These are phyloP conservation scores for Neocloeon triangulifer DNA, from an alignment of 1,140 invertebrate species.

Conservation along the genomic window DNA sequence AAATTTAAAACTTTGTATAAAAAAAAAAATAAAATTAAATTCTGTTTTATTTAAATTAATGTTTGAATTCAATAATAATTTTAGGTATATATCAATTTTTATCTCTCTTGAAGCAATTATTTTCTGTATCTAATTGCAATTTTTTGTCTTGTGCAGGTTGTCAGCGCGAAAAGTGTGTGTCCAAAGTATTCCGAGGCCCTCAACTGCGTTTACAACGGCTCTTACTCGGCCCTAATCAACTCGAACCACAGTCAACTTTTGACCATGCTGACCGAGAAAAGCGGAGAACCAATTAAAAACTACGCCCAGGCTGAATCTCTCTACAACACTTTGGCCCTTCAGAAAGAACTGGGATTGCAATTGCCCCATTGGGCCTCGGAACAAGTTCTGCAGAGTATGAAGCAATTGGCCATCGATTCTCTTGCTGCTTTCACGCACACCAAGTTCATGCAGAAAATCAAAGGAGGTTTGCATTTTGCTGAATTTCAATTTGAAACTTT, in stretches of 20 bases:
- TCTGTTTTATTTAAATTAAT: no score
- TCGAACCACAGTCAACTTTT: conserved; percentile 33
- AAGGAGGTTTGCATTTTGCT: conserved; percentile 29
- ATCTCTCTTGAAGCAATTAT: no score
- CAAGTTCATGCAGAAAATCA: conserved; percentile 41
- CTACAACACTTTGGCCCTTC: conserved; percentile 48
- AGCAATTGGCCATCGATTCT: conserved; percentile 34
- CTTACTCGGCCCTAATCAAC: conserved; percentile 25
- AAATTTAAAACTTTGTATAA: no score
- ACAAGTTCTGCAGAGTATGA: conserved; percentile 42
- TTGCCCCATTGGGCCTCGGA: conserved; percentile 46
- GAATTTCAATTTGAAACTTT: conserved; percentile 5
- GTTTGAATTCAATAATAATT: no score
- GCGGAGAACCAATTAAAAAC: conserved; percentile 36
- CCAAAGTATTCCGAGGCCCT: conserved; percentile 31
- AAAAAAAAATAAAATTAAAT: no score
- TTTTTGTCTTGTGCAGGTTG: conserved; percentile 19
- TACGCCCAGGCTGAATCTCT: conserved; percentile 44
- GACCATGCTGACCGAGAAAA: conserved; percentile 32
- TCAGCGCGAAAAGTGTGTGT: conserved; percentile 36
- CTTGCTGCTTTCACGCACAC: conserved; percentile 47
- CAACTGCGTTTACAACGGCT: conserved; percentile 24
- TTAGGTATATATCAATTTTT: no score
- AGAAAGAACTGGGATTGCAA: conserved; percentile 32
- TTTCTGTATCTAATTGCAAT: no score